Evolutionary conservation across 2,113 vertebrate species (phyloP).

Genomic region (Tupaia tana): DNA sequence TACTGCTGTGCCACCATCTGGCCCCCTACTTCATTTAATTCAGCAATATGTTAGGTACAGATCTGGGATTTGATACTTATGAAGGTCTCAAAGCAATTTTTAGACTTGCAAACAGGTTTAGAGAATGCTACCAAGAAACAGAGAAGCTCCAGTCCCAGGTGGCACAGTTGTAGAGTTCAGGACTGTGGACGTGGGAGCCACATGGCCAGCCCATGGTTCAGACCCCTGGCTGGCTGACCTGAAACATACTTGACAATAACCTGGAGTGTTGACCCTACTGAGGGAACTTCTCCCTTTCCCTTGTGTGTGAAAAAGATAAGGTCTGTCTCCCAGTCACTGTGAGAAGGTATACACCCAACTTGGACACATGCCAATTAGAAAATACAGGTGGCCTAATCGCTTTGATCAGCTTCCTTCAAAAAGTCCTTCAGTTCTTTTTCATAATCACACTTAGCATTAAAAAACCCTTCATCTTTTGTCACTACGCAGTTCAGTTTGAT

Average conservation of each 20-base stretch:
- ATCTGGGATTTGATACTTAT: slow-evolving; percentile 18
- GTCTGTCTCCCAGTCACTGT: not conserved
- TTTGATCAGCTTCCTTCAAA: not conserved
- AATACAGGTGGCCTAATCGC: not conserved
- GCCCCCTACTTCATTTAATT: not conserved
- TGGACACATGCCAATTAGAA: not conserved
- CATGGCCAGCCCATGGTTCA: too few species aligned
- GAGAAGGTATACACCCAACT: not conserved
- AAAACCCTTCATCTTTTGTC: not conserved
- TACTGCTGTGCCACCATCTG: too few species aligned
- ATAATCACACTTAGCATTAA: not conserved
- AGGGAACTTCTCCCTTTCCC: too few species aligned
- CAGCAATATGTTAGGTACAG: not conserved
- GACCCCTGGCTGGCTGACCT: too few species aligned
- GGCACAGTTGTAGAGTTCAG: too few species aligned
- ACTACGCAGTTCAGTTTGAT: not conserved
- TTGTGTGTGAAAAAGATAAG: not conserved
- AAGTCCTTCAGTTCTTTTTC: not conserved
- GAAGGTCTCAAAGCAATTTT: not conserved
- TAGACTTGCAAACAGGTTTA: not conserved
- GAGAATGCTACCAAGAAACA: slow-evolving; percentile 20
- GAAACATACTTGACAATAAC: too few species aligned
- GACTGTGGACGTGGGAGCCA: too few species aligned
- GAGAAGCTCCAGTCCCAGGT: not conserved
- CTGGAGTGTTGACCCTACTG: too few species aligned